Evolutionary conservation across 2,113 vertebrate species (phyloP).

Genomic region (Sceloporus undulatus): DNA sequence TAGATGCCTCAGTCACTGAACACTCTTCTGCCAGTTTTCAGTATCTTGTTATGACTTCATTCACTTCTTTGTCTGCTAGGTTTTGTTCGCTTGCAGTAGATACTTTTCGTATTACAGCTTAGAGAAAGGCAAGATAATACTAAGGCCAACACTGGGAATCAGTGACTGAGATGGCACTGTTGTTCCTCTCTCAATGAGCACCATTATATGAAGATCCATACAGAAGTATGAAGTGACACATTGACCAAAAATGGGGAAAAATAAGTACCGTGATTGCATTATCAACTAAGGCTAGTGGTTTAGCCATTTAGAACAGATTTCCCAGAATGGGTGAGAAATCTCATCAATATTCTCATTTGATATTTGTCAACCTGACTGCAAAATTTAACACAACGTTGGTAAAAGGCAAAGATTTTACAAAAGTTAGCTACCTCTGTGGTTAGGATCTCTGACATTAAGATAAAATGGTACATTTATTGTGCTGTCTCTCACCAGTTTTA

Average conservation of each 20-base stretch:
- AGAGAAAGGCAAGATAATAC: constrained; percentile 40
- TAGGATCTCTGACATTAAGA: constrained; percentile 80
- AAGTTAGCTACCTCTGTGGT: constrained; percentile 79
- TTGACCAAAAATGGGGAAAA: constrained; percentile 67
- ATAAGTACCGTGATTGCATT: constrained; percentile 78
- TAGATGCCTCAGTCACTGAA: constrained; percentile 24
- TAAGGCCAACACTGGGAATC: constrained; percentile 56
- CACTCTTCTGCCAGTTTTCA: constrained; percentile 48
- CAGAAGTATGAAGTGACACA: constrained; percentile 77
- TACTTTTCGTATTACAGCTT: constrained; percentile 53
- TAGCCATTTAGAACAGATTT: constrained; percentile 87
- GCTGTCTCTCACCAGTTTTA: constrained; percentile 83
- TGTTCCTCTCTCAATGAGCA: constrained; percentile 70
- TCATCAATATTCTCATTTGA: constrained; percentile 80
- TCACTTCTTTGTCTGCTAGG: constrained; percentile 34
- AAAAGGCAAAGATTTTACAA: constrained; percentile 82
- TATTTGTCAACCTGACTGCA: constrained; percentile 79
- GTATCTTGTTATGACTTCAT: constrained; percentile 47
- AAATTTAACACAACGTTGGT: constrained; percentile 81
- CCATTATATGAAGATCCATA: constrained; percentile 76
- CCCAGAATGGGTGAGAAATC: constrained; percentile 80
- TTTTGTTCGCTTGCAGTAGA: constrained; percentile 45
- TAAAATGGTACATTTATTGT: constrained; percentile 86
- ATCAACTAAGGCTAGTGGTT: constrained; percentile 84
- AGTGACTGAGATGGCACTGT: constrained; percentile 67